Conservation (phyloP, 2,888 invertebrate genomes). For the Meiosimyza platycephala region DNA sequence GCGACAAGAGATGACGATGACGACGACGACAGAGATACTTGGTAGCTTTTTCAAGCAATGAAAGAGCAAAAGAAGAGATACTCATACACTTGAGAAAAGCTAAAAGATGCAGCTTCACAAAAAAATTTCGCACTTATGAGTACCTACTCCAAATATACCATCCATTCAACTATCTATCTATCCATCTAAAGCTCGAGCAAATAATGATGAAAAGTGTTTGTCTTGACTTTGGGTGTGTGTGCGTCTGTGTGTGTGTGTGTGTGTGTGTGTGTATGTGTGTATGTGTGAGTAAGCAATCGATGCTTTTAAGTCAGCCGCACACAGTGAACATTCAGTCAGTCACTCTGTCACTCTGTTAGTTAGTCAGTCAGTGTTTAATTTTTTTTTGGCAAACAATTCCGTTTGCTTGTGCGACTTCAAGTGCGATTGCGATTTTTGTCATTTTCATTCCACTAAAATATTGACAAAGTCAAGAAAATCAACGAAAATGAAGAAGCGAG, state of each 20-base stretch:
- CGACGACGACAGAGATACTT: too few relatives aligned
- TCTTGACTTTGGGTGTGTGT: slow-evolving; percentile 3
- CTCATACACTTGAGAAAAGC: too few relatives aligned
- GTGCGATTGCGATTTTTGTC: slow-evolving; percentile 15
- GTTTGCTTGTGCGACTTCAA: not conserved
- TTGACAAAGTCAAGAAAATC: slow-evolving; percentile 20
- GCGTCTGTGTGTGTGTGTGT: slow-evolving; percentile 30
- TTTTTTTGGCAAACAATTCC: not conserved
- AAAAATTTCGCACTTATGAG: not conserved
- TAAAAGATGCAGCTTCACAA: too few relatives aligned
- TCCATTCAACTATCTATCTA: too few relatives aligned
- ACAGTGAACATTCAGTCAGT: slow-evolving; percentile 38
- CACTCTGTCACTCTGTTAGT: too few relatives aligned
- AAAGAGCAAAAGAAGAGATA: too few relatives aligned
- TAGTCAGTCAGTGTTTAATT: too few relatives aligned
- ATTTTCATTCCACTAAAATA: slow-evolving; percentile 28
- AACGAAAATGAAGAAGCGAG: too few relatives aligned
- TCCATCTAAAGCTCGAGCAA: too few relatives aligned
- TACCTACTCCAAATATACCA: not conserved
- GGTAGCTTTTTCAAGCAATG: too few relatives aligned
- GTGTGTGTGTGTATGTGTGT: slow-evolving; percentile 22
- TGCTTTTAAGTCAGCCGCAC: slow-evolving; percentile 49
- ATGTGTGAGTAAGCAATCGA: slow-evolving; percentile 14
- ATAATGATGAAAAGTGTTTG: slow-evolving; percentile 4
- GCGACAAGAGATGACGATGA: too few relatives aligned